Conservation (phyloP, 2,888 invertebrate genomes). For the Lymantria monacha region DNA sequence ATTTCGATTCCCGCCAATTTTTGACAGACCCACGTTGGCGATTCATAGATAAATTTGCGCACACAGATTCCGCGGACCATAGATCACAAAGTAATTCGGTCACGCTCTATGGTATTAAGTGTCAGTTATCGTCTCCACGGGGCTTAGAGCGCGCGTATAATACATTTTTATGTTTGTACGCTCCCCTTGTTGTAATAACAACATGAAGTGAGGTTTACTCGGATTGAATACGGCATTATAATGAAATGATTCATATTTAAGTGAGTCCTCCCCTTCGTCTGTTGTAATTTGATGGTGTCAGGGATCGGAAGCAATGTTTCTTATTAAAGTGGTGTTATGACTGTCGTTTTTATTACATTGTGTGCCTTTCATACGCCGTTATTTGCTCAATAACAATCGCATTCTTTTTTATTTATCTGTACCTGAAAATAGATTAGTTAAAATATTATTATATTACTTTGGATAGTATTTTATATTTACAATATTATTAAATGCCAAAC, state of each 20-base stretch:
- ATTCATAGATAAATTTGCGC: constrained; percentile 67
- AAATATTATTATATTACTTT: too few relatives aligned
- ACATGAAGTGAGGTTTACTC: constrained; percentile 79
- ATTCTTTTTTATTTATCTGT: neutral
- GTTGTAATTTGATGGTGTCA: constrained; percentile 74
- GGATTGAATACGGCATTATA: constrained; percentile 82
- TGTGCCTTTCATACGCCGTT: constrained; percentile 35
- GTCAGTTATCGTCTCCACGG: constrained; percentile 80
- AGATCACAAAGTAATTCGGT: constrained; percentile 81
- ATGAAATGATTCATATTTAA: constrained; percentile 83
- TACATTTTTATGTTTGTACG: constrained; percentile 72
- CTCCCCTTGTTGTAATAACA: constrained; percentile 77
- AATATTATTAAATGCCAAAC: too few relatives aligned
- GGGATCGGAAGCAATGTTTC: constrained; percentile 78
- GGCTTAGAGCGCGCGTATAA: constrained; percentile 66
- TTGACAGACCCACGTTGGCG: constrained; percentile 56
- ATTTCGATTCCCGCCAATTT: constrained; percentile 58
- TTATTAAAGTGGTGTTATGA: constrained; percentile 78
- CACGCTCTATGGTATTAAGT: constrained; percentile 81
- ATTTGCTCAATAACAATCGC: constrained; percentile 17
- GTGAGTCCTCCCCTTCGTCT: constrained; percentile 76
- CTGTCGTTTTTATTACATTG: constrained; percentile 62
- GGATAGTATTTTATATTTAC: too few relatives aligned
- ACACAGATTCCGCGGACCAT: constrained; percentile 65
- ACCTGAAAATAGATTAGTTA: too few relatives aligned